phyloP scores from a whole-genome alignment of 1,140 invertebrate genomes.

The Akabosia matsudoensis region DNA sequence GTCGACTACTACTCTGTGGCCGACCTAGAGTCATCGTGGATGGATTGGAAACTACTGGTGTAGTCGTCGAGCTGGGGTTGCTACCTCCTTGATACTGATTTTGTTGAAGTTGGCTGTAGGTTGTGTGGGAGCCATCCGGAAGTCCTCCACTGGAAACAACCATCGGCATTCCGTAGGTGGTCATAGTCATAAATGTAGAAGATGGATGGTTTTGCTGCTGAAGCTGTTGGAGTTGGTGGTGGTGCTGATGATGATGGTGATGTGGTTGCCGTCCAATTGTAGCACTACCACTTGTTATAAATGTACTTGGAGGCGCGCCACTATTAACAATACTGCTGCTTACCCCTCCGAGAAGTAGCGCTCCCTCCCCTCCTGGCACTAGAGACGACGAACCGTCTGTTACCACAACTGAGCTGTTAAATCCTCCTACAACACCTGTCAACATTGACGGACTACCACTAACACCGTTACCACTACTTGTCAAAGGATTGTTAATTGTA shows the following conservation, averaged over 20 bases:
- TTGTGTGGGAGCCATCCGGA: not conserved
- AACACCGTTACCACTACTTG: not conserved
- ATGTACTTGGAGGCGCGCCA: not conserved
- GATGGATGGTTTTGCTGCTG: slow-evolving; percentile 1
- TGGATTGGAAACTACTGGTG: not conserved
- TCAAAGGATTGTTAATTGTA: slow-evolving; percentile 2
- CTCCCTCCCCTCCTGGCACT: not conserved
- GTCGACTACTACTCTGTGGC: not conserved
- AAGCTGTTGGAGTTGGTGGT: not conserved
- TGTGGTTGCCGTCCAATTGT: not conserved
- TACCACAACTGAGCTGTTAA: not conserved
- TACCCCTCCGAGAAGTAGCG: not conserved
- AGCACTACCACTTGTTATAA: not conserved
- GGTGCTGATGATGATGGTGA: not conserved
- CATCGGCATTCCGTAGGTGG: slow-evolving; percentile 1
- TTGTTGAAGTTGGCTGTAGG: not conserved
- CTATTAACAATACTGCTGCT: not conserved
- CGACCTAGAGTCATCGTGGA: slow-evolving; percentile 23
- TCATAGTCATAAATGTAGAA: not conserved
- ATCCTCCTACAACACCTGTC: slow-evolving; percentile 9
- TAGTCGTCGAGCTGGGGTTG: not conserved
- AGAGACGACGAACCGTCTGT: not conserved
- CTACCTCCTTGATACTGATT: not conserved
- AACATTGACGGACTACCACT: slow-evolving; percentile 6
- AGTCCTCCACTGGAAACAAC: not conserved